Evolutionary conservation across 2,888 invertebrate species (phyloP).

Genomic region (Leptinotarsa rubiginosa): DNA sequence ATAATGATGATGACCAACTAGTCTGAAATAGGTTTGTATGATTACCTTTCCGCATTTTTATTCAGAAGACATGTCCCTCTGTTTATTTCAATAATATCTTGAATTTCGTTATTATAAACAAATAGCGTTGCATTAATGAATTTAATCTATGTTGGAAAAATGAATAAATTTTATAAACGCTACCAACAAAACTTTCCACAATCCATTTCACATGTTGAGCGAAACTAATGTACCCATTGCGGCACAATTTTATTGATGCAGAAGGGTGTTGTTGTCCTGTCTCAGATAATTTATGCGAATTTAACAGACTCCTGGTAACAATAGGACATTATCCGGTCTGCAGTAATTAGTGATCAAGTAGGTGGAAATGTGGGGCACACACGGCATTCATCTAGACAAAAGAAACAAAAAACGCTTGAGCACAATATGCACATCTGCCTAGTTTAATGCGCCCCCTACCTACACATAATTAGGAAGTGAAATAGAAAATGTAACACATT

Average conservation of each 20-base stretch:
- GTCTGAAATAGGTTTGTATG: too few relatives aligned
- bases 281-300: conserved; percentile 64
- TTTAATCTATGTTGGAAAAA: too few relatives aligned
- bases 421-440: conserved; percentile 63
- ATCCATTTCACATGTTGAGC: neutral
- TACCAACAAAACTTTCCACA: neutral
- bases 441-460: conserved; percentile 50
- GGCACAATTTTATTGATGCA: conserved; percentile 35
- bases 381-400: conserved; percentile 62
- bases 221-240: conserved; percentile 24
- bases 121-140: too few relatives aligned
- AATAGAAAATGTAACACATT: conserved; percentile 25
- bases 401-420: conserved; percentile 57
- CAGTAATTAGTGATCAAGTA: conserved; percentile 67
- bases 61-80: too few relatives aligned
- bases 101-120: too few relatives aligned
- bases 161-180: too few relatives aligned
- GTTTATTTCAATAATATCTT: too few relatives aligned
- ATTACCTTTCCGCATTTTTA: too few relatives aligned
- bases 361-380: conserved; percentile 66
- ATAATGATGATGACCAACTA: too few relatives aligned
- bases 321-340: conserved; percentile 61
- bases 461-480: conserved; percentile 38
- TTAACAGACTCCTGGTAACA: conserved; percentile 63
- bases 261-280: conserved; percentile 44